Evolutionary conservation across 2,888 invertebrate species (phyloP), one percentile per base, ranked within the genome.

Genomic region (Metallyticus violacea): DNA sequence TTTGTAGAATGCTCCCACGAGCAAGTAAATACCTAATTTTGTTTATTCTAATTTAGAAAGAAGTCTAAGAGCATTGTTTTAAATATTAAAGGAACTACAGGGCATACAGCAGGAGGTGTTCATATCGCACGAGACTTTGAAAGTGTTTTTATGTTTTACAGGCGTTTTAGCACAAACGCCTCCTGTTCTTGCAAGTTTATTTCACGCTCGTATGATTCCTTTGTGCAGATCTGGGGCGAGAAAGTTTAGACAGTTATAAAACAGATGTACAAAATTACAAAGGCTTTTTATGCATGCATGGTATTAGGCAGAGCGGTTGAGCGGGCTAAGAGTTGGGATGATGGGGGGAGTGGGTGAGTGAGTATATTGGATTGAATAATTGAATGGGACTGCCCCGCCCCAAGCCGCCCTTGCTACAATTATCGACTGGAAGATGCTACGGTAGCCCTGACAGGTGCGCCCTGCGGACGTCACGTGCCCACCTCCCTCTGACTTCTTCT

Each of bases 311-410:
- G 83, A n/a, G 28, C 77, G 29, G n/a, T 7, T 26, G 25, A 62
- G 40, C 40, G 40, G 30, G 25, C 81, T 7, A 28, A 28, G 79
- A 15, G 22, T 79, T 79, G 27, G 26, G 27, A 79, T 28, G 28
- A 81, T 29, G 22, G 81, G 30, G 30, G n/a, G 26, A 22, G 6
- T 9, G 29, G 30, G n/a, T 26, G 83, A 29, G 83, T 77, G 83
- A 83, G 83, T 83, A 83, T 83, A 83, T 83, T 83, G 83, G 83
- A 83, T 83, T 85, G 80, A 85, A 85, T 85, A 85, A 85, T 85
- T 85, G 85, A 85, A 85, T 85, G 85, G 85, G 85, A 85, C 85
- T 81, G 86, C 82, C 25, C 9, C 27, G 85, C 62, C 76, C 84
- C 77, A 27, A 77, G 79, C 85, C 85, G 26, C 28, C 62, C 85